Percentiles rank a stretch among this genome's conserved stretches.
These are phyloP conservation scores for Leuciscus idus DNA, from an alignment of 2,113 vertebrate species.

Conservation along the genomic window DNA sequence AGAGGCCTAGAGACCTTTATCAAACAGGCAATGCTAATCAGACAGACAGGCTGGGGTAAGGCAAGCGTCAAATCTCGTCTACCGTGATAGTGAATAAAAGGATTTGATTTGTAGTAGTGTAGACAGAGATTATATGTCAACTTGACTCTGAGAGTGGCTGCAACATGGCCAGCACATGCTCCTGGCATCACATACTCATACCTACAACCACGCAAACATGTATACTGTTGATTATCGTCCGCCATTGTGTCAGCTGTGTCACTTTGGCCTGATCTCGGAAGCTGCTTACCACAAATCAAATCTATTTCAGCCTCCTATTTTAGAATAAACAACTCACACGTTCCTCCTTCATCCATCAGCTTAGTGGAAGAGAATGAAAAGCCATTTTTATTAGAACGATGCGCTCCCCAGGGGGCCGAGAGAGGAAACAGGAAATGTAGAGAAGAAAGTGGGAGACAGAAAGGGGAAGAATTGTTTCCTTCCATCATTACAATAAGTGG, in stretches of 20 bases:
- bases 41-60: constrained; percentile 11
- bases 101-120: constrained; percentile 49
- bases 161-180: not conserved
- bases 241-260: not conserved
- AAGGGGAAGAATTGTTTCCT: constrained; percentile 59
- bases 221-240: not conserved
- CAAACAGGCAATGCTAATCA: constrained; percentile 24
- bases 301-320: constrained; percentile 25
- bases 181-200: not conserved
- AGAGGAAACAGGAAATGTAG: constrained; percentile 18
- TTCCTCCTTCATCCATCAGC: constrained; percentile 16
- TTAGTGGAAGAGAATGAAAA: constrained; percentile 66
- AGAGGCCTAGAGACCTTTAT: not conserved
- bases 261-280: constrained; percentile 22
- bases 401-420: constrained; percentile 51
- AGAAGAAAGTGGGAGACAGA: constrained; percentile 31
- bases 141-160: constrained; percentile 45
- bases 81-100: constrained; percentile 37
- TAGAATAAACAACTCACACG: constrained; percentile 64
- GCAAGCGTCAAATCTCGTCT: not conserved
- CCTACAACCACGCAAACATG: not conserved
- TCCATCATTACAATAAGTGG: constrained; percentile 64
- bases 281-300: constrained; percentile 40
- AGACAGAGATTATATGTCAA: constrained; percentile 47
- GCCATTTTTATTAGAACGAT: constrained; percentile 64